Conservation (phyloP, 1,140 invertebrate genomes). For the Eubasilissa regina region DNA sequence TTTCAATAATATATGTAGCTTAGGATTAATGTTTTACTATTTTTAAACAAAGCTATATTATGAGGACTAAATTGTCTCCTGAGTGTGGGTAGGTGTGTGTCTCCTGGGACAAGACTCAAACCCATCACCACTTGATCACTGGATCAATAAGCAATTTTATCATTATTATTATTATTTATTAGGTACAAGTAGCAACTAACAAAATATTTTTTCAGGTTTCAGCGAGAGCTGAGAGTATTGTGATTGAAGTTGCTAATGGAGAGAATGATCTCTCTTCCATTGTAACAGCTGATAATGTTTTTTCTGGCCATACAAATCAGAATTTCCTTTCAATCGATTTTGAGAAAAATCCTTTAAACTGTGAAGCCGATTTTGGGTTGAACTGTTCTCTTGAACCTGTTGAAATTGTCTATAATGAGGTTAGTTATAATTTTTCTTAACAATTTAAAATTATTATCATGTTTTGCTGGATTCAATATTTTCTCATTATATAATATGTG, state of each 20-base stretch:
- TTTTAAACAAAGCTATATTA: no score
- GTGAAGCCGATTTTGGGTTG: constrained; percentile 81
- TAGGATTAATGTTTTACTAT: no score
- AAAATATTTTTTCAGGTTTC: constrained; percentile 70
- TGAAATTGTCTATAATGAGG: constrained; percentile 87
- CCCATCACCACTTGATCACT: no score
- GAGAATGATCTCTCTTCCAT: constrained; percentile 84
- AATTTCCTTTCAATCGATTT: constrained; percentile 85
- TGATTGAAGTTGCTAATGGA: constrained; percentile 82
- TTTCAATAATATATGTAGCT: neutral
- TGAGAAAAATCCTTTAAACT: constrained; percentile 81
- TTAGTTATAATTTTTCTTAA: constrained; percentile 62
- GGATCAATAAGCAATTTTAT: no score
- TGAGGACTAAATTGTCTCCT: no score
- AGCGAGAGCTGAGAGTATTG: constrained; percentile 83
- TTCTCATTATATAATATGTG: neutral
- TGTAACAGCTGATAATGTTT: constrained; percentile 79
- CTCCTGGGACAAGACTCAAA: no score
- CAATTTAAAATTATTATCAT: no score
- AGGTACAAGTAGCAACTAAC: no score
- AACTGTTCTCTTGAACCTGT: constrained; percentile 81
- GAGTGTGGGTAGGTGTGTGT: no score
- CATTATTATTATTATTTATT: no score
- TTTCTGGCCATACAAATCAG: constrained; percentile 75
- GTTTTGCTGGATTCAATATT: no score